Evolutionary conservation across 2,888 invertebrate genomes (phyloP), one percentile per base, ranked within the genome.

Genomic region (Actias luna): DNA sequence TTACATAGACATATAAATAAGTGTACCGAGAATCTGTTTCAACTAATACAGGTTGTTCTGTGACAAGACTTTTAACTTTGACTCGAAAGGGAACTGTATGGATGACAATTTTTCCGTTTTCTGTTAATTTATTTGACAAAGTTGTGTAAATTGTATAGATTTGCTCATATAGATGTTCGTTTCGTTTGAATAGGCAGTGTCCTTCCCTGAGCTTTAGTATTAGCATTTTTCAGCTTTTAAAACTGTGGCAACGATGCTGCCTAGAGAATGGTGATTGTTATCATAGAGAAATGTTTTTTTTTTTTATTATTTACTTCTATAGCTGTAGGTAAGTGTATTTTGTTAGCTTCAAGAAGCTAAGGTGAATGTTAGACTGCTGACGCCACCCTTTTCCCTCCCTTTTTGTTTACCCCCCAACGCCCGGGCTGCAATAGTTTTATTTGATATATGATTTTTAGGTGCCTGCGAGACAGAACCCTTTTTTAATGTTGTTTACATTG

Each of bases 401-500:
- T 91, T 92, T 89, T 85, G 81, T 87, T 90, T 85, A 78, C 78
- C 78, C 84, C 85, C 46, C 78, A 77, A 74, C 79, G 89, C 90
- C 90, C 88, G 88, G 92, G 92, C 92, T 92, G 92, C 83, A 68
- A 88, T 91, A 91, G 92, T 82, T 89, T 89, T 85, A 71, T 86
- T 86, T 84, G 70, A 75, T 76, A 86, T 91, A 90, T 91, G 81
- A 89, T 92, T 92, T 90, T 86, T 92, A 92, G 92, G 92, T 92
- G 92, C 92, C 92, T 92, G 92, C 87, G 90, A 84, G 89, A 84
- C 85, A 86, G 82, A 88, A 86, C 88, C 91, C 89, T 91, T 91
- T 89, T 75, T 92, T 89, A 91, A 88, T 91, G 92, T 92, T 92
- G 92, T 92, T 92, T 92, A 92, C 92, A 92, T 92, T 92, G 92